A percentile compares a stretch with the other conserved stretches of the same genome.
Conservation (phyloP, 2,113 vertebrate genomes). For the Psephotus haematonotus region DNA sequence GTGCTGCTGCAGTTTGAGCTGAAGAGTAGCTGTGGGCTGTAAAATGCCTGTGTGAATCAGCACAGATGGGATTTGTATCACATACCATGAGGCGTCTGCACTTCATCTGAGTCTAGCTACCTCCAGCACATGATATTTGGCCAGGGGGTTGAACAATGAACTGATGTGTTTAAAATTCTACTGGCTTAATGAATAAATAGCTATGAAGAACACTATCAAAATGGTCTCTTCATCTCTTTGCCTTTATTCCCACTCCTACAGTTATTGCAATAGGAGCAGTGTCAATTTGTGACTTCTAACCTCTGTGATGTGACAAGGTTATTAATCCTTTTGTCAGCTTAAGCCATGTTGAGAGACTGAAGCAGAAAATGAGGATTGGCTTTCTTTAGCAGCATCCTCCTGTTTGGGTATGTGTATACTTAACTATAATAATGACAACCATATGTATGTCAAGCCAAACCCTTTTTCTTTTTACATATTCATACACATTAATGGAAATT, state of each 20-base stretch:
- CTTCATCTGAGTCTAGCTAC: neutral
- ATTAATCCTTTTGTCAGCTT: slow-evolving; percentile 13
- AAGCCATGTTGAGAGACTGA: neutral
- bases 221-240: neutral
- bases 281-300: neutral
- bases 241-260: neutral
- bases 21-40: neutral
- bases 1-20: neutral
- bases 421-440: neutral
- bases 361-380: neutral
- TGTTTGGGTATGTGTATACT: neutral
- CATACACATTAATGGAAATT: neutral
- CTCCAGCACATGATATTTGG: neutral
- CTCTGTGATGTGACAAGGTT: slow-evolving; percentile 6
- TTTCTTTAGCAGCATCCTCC: neutral
- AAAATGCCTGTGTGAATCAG: neutral
- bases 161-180: neutral
- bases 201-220: neutral
- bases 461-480: neutral
- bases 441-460: neutral
- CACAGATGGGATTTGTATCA: neutral
- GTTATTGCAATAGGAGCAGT: neutral
- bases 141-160: neutral
- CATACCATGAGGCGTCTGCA: neutral
- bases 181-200: neutral